Conservation (phyloP, 2,888 invertebrate genomes). For the Agapostemon virescens region DNA sequence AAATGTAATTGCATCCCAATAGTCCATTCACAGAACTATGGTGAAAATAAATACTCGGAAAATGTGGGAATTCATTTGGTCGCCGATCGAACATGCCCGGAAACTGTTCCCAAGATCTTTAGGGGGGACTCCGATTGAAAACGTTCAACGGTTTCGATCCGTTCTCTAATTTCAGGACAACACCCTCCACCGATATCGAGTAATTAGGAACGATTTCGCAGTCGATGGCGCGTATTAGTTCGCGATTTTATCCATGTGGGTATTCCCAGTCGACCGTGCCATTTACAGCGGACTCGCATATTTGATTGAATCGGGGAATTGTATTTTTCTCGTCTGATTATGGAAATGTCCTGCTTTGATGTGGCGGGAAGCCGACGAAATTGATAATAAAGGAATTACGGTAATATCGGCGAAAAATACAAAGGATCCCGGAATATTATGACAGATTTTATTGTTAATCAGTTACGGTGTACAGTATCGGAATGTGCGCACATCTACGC, state of each 20-base stretch:
- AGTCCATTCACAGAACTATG: constrained; percentile 5
- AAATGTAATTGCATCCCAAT: constrained; percentile 47
- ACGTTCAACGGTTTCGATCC: background rate
- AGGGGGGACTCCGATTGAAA: background rate
- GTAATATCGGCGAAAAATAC: background rate
- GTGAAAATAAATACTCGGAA: constrained; percentile 31
- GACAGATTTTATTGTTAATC: background rate
- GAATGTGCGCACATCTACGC: background rate
- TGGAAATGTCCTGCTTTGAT: background rate
- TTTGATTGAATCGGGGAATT: constrained; percentile 2
- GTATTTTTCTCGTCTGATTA: background rate
- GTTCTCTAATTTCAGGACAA: background rate
- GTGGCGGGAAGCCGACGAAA: background rate
- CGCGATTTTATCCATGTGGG: background rate
- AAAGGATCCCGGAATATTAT: background rate
- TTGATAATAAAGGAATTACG: background rate
- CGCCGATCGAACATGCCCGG: constrained; percentile 4
- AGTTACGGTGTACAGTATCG: background rate
- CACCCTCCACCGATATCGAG: background rate
- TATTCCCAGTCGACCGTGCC: background rate
- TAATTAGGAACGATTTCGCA: constrained; percentile 14
- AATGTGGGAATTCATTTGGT: constrained; percentile 30
- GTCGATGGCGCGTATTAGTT: background rate
- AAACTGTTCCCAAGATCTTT: background rate
- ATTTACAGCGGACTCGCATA: constrained; percentile 1